Conservation (phyloP, 2,888 invertebrate species). For the Drosophila incognita region DNA sequence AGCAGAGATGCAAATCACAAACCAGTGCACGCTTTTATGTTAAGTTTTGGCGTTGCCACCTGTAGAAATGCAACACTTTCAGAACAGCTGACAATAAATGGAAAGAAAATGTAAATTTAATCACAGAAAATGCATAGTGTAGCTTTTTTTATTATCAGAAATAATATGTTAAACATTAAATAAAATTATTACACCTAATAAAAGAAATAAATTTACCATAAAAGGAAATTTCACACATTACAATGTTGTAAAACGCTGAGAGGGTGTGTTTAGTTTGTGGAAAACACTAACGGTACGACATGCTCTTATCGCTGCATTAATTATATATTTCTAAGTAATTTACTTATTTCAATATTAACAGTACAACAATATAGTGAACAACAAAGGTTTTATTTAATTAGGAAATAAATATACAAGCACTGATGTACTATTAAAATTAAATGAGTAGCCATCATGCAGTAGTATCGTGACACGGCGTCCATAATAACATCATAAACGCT, state of each 20-base stretch:
- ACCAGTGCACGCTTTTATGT: conserved; percentile 49
- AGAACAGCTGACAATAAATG: conserved; percentile 38
- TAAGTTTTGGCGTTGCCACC: conserved; percentile 32
- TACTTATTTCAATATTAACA: background rate
- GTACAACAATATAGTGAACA: background rate
- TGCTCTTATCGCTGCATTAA: background rate
- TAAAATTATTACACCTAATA: background rate
- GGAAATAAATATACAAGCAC: background rate
- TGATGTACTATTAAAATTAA: background rate
- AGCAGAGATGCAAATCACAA: conserved; percentile 9
- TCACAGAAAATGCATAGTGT: background rate
- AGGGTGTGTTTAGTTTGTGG: conserved; percentile 25
- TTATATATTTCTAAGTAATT: background rate
- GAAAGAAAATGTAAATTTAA: background rate
- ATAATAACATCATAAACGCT: conserved; percentile 70
- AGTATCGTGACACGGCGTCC: conserved; percentile 49
- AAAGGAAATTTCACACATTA: background rate
- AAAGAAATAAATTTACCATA: background rate
- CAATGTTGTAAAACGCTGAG: conserved; percentile 34
- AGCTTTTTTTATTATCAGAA: background rate
- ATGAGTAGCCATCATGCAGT: conserved; percentile 43
- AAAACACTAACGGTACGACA: conserved; percentile 10
- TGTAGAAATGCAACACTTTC: conserved; percentile 1
- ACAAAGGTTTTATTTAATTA: background rate
- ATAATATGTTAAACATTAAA: background rate